Evolutionary conservation across 2,113 vertebrate species (phyloP), one percentile per base, ranked within the genome.

Genomic region (Peromyscus leucopus): DNA sequence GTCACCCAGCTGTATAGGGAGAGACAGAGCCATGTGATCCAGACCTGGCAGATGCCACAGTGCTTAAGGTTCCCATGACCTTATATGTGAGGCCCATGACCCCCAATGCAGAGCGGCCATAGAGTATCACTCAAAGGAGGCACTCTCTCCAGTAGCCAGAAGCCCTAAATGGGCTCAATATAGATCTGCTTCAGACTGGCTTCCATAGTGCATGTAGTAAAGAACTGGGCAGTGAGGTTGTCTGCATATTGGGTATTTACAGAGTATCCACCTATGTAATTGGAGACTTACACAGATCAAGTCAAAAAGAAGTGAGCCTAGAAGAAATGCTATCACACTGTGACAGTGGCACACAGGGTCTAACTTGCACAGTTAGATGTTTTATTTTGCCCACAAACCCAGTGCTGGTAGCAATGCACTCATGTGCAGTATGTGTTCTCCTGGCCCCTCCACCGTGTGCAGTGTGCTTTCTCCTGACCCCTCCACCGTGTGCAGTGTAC

Each of bases 341-440:
- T 39, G 83, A 39, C 65, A 28, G 15, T 61, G 78, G 63, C 55
- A 19, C 79, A 4, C 12, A 0, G 42, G 31, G 36, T 82, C 72
- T 83, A 59, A 33, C 65, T 84, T 39, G 65, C 31, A 2, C 13
- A 10, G 67, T 19, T 71, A 46, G 75, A 1, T 26, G 55, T 96
- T 93, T 67, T 19, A 21, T 16, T 79, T 94, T 46, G 33, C 46
- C 21, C 31, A 1, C 42, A 57, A 85, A 48, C 1, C 26, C 39
- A 10, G 61, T 48, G 17, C 74, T 19, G 1, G 21, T 15, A 36
- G 19, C 21, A 33, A 0, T 12, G 1, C 39, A 16, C 19, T 80
- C n/a, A 0, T 6, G 55, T 55, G 2, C 36, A 15, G 1, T 4
- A 0, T 59, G 48, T 28, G 1, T 26, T 59, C 57, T 48, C 0